Evolutionary conservation across 2,113 vertebrate genomes (phyloP).

Genomic region (Blennius ocellaris): DNA sequence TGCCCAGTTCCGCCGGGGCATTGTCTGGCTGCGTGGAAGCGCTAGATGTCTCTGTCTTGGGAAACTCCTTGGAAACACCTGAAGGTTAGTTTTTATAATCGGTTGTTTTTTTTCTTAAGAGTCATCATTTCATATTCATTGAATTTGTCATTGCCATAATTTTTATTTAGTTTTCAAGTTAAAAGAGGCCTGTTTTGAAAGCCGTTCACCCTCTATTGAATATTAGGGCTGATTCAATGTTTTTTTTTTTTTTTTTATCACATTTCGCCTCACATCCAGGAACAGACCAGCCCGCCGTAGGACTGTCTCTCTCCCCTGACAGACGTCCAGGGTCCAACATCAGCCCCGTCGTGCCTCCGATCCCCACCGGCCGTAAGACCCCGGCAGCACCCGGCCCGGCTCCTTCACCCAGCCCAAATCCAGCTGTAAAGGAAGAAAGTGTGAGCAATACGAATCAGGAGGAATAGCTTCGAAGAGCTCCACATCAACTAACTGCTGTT

Average conservation of each 20-base stretch:
- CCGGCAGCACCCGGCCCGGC: slow-evolving; percentile 34
- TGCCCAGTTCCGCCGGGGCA: slow-evolving; percentile 57
- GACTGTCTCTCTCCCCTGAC: background rate
- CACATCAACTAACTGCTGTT: background rate
- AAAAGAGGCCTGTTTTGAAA: no score
- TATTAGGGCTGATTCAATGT: no score
- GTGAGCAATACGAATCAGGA: background rate
- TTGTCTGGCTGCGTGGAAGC: slow-evolving; percentile 54
- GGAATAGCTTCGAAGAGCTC: background rate
- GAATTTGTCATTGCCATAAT: no score
- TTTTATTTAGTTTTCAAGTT: background rate
- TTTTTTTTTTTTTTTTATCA: background rate
- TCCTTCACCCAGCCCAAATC: slow-evolving; percentile 18
- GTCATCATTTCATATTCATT: no score
- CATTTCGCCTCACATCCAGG: background rate
- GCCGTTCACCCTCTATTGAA: no score
- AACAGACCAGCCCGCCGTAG: slow-evolving; percentile 34
- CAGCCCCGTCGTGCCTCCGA: slow-evolving; percentile 88
- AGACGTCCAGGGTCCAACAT: slow-evolving; percentile 75
- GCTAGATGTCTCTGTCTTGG: slow-evolving; percentile 46
- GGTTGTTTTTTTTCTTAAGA: no score
- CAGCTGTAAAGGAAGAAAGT: background rate
- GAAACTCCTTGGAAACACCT: slow-evolving; percentile 51
- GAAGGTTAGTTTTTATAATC: slow-evolving; percentile 58
- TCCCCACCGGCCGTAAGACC: slow-evolving; percentile 81